Base-by-base conservation (phyloP, 2,888 invertebrate species). In the Lithophane ornitopus region DNA sequence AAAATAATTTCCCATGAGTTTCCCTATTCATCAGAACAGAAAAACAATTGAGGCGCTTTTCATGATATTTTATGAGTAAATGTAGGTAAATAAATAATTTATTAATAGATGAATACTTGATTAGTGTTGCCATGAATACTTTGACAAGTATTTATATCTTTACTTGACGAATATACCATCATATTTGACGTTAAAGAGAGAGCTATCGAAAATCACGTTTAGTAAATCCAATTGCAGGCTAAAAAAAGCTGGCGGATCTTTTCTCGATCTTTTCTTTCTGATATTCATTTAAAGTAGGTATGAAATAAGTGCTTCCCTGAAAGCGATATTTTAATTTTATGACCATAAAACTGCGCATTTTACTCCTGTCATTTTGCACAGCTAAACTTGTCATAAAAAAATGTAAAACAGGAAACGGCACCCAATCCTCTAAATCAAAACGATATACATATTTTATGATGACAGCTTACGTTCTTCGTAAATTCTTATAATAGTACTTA, bases 1-100 rank as follows among this genome's bases (percentile, higher is more conserved):
- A 70, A 63, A 82, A 82, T 54, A 65, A 80, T 84, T 74, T n/a
- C 12, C 54, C 52, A 72, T 63, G 67, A 65, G 34, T 81, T 73
- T 73, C 8, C 54, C 72, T 72, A 63, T 72, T 71, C 34, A 46
- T 54, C 34, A 80, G 58, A 62, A 22, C 19, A 61, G n/a, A n/a
- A 26, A 34, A 76, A 78, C 46, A 19, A 39, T 16, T 34, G 14
- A 49, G 2, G 1, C 19, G 11, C 4, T 19, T 11, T 8, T 39
- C 8, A n/a, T n/a, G 8, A 16, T 19, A 28, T 19, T 41, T 76
- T 11, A 59, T 34, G 1, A n/a, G 11, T 41, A 19, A 19, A n/a
- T 8, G 3, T 6, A n/a, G 4, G 3, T 6, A 70, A 39, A 11
- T 41, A 28, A 41, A 71, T 12, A 4, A 28, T 28, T 14, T 28